Evolutionary conservation across 2,888 invertebrate genomes (phyloP), one percentile per base, ranked within the genome.

Genomic region (Drosophila eohydei): DNA sequence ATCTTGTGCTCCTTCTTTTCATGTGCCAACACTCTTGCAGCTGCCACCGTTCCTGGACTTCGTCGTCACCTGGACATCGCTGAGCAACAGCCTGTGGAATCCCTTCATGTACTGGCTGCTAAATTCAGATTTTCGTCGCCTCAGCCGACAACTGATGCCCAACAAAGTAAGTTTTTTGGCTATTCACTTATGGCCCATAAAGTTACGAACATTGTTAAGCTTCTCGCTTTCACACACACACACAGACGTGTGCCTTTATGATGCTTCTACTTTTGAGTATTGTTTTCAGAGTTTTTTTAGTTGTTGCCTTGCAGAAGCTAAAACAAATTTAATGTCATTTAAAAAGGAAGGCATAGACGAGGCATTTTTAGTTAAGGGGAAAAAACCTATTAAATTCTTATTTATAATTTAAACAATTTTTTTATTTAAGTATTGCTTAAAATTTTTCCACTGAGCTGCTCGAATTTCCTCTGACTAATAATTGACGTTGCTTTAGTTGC

Each of bases 31-130:
- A 30, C 6, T 44, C 28, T 46, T 88, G 30, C 92, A 96, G 95
- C 95, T 97, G 70, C 97, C 97, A 2, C 95, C 96, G 40, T 95
- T 96, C 72, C 93, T 97, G 84, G 97, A 97, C 92, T 97, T 97
- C 92, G 93, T 97, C 66, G 96, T 97, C 69, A 97, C 97, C 57
- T 97, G 97, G 97, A 93, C 97, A 82, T 97, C 97, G 4, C 93
- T 97, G 62, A 97, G 97, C 92, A 97, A 97, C 93, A 97, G 97
- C 92, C 96, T 97, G 92, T 97, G 97, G 97, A 97, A 97, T 93
- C 97, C 97, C 2, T 97, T 97, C 91, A 95, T 97, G 67, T 97
- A 97, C 92, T 97, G 97, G 97, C 94, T 97, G 51, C 94, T 97
- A 80, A 97, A 97, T 93, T 96, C 96, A 91, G 96, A 97, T 91